These are phyloP conservation scores for Glaucidium brasilianum DNA, from an alignment of 2,113 vertebrate genomes.

Conservation along the genomic window DNA sequence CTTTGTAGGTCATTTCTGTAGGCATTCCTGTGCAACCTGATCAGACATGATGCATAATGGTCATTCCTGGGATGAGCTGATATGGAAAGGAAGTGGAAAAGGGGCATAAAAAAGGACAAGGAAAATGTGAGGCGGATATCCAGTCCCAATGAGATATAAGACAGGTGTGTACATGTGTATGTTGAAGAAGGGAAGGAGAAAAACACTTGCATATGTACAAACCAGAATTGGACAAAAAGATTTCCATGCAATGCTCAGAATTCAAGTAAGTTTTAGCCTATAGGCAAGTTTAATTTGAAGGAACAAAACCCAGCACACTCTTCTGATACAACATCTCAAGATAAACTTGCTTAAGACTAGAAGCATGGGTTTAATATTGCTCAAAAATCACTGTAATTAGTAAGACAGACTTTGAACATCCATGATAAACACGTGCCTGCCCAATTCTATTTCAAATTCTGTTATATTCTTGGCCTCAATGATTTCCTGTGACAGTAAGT, in stretches of 20 bases:
- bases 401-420: neutral
- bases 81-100: neutral
- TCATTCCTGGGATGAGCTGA: neutral
- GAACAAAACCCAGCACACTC: neutral
- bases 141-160: neutral
- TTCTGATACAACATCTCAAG: neutral
- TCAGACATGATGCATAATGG: neutral
- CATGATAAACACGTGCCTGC: neutral
- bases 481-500: neutral
- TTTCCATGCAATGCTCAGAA: neutral
- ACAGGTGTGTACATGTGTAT: neutral
- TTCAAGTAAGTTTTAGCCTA: neutral
- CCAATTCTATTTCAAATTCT: neutral
- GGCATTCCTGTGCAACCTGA: neutral
- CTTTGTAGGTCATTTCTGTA: constrained; percentile 21
- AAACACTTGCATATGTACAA: neutral
- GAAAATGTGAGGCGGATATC: neutral
- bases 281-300: neutral
- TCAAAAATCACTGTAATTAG: neutral
- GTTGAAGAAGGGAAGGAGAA: neutral
- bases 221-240: neutral
- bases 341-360: neutral
- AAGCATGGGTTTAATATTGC: neutral
- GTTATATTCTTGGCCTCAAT: neutral
- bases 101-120: neutral